Conservation (phyloP, 1,140 invertebrate species). For the Drosophila albomicans region DNA sequence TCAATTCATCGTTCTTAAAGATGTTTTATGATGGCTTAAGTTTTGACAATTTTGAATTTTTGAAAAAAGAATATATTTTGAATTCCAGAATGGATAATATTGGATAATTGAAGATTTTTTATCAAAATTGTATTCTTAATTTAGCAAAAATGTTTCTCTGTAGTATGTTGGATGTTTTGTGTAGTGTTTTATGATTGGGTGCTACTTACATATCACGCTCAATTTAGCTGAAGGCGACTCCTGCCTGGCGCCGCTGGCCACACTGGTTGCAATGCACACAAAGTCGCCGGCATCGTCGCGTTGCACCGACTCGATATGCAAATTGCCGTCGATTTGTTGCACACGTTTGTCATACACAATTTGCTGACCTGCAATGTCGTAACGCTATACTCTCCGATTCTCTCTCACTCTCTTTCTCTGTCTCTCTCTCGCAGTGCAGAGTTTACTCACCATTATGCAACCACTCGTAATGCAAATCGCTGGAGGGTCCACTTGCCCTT, state of each 20-base stretch:
- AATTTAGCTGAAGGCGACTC: conserved; percentile 79
- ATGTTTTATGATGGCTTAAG: too few relatives aligned
- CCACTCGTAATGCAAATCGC: conserved; percentile 77
- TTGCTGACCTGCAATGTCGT: conserved; percentile 68
- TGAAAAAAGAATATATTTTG: too few relatives aligned
- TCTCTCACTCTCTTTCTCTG: not conserved
- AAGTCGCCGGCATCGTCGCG: conserved; percentile 79
- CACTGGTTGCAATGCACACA: conserved; percentile 80
- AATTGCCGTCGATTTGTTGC: conserved; percentile 72
- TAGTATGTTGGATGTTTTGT: not conserved
- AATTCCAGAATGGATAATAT: too few relatives aligned
- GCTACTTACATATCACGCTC: conserved; percentile 82
- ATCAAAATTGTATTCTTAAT: too few relatives aligned
- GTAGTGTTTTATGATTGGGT: not conserved
- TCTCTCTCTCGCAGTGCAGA: not conserved
- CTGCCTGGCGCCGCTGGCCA: conserved; percentile 78
- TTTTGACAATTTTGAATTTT: too few relatives aligned
- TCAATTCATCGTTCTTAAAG: too few relatives aligned
- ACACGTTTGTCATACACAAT: conserved; percentile 76
- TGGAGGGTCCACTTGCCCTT: conserved; percentile 48
- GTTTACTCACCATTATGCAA: conserved; percentile 75
- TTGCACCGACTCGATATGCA: conserved; percentile 77
- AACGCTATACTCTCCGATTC: not conserved
- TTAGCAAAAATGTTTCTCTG: too few relatives aligned
- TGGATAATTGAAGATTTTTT: too few relatives aligned